Base-by-base conservation (phyloP, 37 sponge, comb jelly and placozoan genomes). In the Theonella swinhoei region DNA sequence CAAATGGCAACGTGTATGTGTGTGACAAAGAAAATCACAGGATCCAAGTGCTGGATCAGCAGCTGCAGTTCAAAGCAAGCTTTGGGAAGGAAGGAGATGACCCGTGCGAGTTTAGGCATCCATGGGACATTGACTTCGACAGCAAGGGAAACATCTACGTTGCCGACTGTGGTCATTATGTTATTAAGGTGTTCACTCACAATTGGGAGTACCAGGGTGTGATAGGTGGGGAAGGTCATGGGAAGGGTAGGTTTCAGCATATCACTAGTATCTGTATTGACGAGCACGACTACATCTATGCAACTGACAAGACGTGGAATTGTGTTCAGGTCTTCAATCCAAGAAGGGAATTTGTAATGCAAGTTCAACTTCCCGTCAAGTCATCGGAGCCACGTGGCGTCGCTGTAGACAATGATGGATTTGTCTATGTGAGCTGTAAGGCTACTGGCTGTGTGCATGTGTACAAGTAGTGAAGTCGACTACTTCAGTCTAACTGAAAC, bases 51-150 rank as follows among this genome's bases (percentile, higher is more conserved):
- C 58, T 86, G 0, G 64, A 79, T 28, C 39, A 43, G 2, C 64
- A 86, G 35, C 75, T 86, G 25, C 1, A 41, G n/a, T 47, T 76
- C 30, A 19, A 70, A 31, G 26, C 68, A 1, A 32, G n/a, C 2
- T 70, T 85, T 47, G 85, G 85, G 3, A 22, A 2, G 34, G 9
- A 70, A 23, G 69, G 68, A 54, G 39, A 39, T 11, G 77, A 68
- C 1, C 72, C 40, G 32, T 32, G 23, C 11, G 39, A 85, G 40
- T 77, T 85, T 43, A 1, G 59, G 1, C 26, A 76, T 66, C 85
- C 85, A 1, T 42, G 69, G 62, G 85, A 85, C 42, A 38, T 85
- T 35, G 85, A 76, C 8, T 77, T 85, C 20, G 71, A 85, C 62
- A 77, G 78, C 78, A 32, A 35, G 11, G 70, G 71, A 1, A 85